These are phyloP conservation scores for Polypterus senegalus DNA, from an alignment of 2,113 vertebrate genomes.

Conservation along the genomic window DNA sequence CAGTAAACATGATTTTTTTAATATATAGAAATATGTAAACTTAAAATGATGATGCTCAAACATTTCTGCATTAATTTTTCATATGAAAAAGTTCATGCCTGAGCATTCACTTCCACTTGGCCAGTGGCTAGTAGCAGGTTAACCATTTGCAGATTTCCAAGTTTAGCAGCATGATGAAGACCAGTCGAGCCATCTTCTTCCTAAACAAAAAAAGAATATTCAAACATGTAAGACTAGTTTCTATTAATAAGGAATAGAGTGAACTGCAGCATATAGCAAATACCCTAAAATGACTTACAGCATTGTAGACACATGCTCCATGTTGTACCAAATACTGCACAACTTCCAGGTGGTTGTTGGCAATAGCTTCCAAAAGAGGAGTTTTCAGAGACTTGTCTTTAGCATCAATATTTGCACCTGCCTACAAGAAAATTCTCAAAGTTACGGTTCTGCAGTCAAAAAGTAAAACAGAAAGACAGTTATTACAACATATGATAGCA, in stretches of 20 bases:
- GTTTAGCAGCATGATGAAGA: constrained; percentile 80
- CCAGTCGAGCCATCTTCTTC: constrained; percentile 81
- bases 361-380: constrained; percentile 72
- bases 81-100: constrained; percentile 39
- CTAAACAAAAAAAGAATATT: constrained; percentile 28
- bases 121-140: constrained; percentile 70
- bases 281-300: constrained; percentile 32
- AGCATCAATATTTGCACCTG: constrained; percentile 72
- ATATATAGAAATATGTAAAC: too few species aligned
- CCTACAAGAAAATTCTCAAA: constrained; percentile 36
- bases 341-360: constrained; percentile 68
- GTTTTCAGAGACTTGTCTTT: constrained; percentile 71
- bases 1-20: not conserved
- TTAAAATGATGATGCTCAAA: too few species aligned
- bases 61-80: too few species aligned
- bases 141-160: constrained; percentile 71
- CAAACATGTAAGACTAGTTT: not conserved
- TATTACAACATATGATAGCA: not conserved
- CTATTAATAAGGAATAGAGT: too few species aligned
- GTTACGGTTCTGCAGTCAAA: too few species aligned
- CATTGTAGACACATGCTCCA: constrained; percentile 68
- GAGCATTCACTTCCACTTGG: constrained; percentile 78
- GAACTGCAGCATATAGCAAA: too few species aligned
- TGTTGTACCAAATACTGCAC: constrained; percentile 67
- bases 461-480: not conserved